These are phyloP conservation scores for Pelvicachromis taeniatus DNA, from an alignment of 2,113 vertebrate genomes.

Conservation along the genomic window DNA sequence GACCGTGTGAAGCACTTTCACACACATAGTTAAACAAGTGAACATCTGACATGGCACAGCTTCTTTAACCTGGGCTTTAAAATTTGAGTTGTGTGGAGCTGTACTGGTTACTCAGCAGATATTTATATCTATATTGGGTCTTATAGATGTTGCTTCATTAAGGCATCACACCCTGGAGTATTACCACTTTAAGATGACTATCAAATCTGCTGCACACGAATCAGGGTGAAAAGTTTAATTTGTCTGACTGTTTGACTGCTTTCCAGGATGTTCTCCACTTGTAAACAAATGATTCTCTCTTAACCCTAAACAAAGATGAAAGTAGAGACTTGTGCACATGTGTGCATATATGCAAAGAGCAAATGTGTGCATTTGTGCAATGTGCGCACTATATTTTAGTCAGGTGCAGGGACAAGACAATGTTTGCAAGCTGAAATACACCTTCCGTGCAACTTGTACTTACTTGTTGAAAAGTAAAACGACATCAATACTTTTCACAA, in stretches of 20 bases:
- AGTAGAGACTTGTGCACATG: neutral
- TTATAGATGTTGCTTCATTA: neutral
- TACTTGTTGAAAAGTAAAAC: neutral
- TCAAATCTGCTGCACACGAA: neutral
- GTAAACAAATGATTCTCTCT: neutral
- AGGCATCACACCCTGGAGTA: neutral
- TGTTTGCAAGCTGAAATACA: neutral
- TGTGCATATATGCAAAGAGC: neutral
- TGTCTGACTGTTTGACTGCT: neutral
- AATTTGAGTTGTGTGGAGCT: neutral
- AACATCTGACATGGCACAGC: conserved; percentile 33
- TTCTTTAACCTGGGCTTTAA: neutral
- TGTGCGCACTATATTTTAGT: neutral
- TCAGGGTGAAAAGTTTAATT: neutral
- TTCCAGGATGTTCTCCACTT: neutral
- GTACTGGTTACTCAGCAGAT: neutral
- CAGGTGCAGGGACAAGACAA: neutral
- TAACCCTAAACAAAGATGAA: neutral
- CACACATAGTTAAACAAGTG: conserved; percentile 10
- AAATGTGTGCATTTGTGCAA: neutral
- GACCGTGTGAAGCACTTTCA: neutral
- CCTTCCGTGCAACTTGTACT: neutral
- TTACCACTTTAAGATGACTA: neutral
- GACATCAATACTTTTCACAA: neutral
- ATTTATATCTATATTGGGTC: neutral